These are phyloP conservation scores for Ips typographus DNA, from an alignment of 1,140 invertebrate genomes.

Conservation along the genomic window DNA sequence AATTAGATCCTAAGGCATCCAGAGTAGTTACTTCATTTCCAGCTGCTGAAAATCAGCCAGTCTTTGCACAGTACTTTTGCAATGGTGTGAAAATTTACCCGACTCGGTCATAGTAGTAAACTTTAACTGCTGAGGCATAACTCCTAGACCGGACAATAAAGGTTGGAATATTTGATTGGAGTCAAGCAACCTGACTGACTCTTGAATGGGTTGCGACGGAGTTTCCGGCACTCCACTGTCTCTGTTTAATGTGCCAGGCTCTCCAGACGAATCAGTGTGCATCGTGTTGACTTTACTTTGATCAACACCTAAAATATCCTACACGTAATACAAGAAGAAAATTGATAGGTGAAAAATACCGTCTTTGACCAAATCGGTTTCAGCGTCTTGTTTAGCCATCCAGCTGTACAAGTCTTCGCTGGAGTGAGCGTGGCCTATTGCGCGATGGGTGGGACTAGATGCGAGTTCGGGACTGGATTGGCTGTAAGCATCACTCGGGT, in stretches of 20 bases:
- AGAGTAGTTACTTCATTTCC: constrained; percentile 65
- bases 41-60: constrained; percentile 41
- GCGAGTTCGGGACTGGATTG: constrained; percentile 51
- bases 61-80: neutral
- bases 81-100: constrained; percentile 32
- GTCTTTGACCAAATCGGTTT: constrained; percentile 34
- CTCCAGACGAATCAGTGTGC: constrained; percentile 58
- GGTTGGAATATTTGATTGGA: constrained; percentile 93
- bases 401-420: constrained; percentile 91
- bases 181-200: constrained; percentile 80
- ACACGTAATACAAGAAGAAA: constrained; percentile 2
- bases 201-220: constrained; percentile 74
- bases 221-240: constrained; percentile 54
- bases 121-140: constrained; percentile 83
- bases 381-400: constrained; percentile 88
- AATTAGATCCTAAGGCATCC: constrained; percentile 87
- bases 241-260: constrained; percentile 46
- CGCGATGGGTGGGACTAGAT: constrained; percentile 53
- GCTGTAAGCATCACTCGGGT: constrained; percentile 59
- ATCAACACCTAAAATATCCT: constrained; percentile 46
- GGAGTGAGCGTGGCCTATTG: constrained; percentile 53
- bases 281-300: constrained; percentile 63
- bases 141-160: constrained; percentile 77
- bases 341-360: constrained; percentile 22
- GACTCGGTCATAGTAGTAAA: constrained; percentile 51